Conservation (phyloP, 2,797 vertebrate species). For the Gorsachius magnificus region DNA sequence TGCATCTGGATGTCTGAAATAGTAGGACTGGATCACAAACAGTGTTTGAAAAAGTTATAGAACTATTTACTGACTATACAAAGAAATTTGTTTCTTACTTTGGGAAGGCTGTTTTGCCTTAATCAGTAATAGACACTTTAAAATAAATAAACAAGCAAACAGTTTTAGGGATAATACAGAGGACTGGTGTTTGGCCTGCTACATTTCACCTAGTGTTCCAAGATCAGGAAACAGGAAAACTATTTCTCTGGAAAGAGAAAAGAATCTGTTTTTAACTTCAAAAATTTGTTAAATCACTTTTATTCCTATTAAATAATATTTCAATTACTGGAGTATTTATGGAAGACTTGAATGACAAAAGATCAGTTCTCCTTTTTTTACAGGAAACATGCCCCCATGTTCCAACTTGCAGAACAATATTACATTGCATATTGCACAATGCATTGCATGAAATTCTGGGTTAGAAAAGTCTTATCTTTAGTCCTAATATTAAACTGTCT, state of each 20-base stretch:
- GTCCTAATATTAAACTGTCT: neutral
- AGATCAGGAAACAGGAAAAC: neutral
- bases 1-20: neutral
- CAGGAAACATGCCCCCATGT: neutral
- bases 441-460: neutral
- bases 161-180: neutral
- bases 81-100: neutral
- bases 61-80: neutral
- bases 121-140: neutral
- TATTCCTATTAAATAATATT: neutral
- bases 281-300: neutral
- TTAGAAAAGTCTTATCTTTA: neutral
- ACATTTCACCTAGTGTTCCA: neutral
- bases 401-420: neutral
- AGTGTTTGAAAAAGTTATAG: neutral
- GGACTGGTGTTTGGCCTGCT: neutral
- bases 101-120: neutral
- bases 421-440: neutral
- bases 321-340: neutral
- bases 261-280: neutral
- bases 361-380: neutral
- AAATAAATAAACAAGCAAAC: neutral
- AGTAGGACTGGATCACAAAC: neutral
- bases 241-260: neutral
- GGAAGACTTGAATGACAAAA: neutral